These are phyloP conservation scores for Brenthis hecate DNA, from an alignment of 2,888 invertebrate genomes.

Conservation along the genomic window DNA sequence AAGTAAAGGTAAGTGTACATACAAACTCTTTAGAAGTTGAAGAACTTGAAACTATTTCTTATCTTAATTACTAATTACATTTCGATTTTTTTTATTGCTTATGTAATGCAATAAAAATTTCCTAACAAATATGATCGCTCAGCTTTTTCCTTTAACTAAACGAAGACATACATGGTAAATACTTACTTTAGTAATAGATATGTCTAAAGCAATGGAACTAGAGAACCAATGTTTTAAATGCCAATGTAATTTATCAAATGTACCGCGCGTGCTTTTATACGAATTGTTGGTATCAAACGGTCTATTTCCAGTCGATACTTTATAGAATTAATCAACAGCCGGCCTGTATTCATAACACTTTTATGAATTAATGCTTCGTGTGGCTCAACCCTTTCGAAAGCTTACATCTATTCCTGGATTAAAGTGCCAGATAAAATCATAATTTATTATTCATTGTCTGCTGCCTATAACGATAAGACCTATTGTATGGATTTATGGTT, in stretches of 20 bases:
- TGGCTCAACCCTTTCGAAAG: conserved; percentile 41
- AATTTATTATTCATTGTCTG: conserved; percentile 35
- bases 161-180: no score
- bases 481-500: conserved; percentile 23
- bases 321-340: conserved; percentile 34
- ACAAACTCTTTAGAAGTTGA: no score
- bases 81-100: no score
- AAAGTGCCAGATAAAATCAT: conserved; percentile 28
- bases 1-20: no score
- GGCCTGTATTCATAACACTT: conserved; percentile 36
- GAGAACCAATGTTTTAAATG: background rate
- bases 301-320: conserved; percentile 36
- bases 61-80: no score
- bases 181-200: no score
- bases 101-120: no score
- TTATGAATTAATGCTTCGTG: conserved; percentile 39
- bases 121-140: no score
- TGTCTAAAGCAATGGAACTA: background rate
- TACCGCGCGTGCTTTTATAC: conserved; percentile 32
- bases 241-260: conserved; percentile 19
- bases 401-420: conserved; percentile 36
- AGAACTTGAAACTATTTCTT: no score
- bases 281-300: conserved; percentile 32
- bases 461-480: conserved; percentile 25
- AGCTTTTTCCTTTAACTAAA: no score